Base-by-base conservation (phyloP, 2,888 invertebrate genomes). In the Folsomia candida region DNA sequence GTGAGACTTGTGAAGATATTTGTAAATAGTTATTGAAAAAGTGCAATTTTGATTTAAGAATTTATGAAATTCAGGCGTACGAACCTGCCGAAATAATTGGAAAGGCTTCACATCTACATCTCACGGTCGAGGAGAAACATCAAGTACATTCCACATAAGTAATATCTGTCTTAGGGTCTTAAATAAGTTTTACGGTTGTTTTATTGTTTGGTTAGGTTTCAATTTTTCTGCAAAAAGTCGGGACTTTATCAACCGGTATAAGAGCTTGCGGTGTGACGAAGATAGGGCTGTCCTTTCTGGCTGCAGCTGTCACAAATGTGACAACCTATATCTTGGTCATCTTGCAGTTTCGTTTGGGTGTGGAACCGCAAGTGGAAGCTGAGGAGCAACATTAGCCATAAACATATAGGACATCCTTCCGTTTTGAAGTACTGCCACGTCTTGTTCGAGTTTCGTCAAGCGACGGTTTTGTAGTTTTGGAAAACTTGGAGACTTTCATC, bases 231-330 rank as follows among this genome's bases (percentile, higher is more conserved):
- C 65, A 73, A 28, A 63, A 71, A 26, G 11, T 47, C 11, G 25
- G 57, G 20, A 64, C 68, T 2, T 51, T 67, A 6, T 62, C 51
- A 9, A 25, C 66, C 11, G 63, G 68, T 4, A 66, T 73, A 11
- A 67, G 68, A 20, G 69, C 70, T 14, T 73, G 70, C 27, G 71
- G 71, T 24, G 51, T 73, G 2, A 59, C 73, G n/a, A 71, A 66
- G 37, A 47, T 73, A 22, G 71, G 70, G 2, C 24, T 72, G 0
- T 28, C 59, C 2, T 75, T 75, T 51, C 51, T 72, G 1, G 66
- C 69, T 57, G 51, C 68, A 25, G 72, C 72, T 1, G 70, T 70
- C 1, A 75, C 75, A n/a, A 75, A 75, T 59, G 72, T 75, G 2
- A 70, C 72, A 1, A 75, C 72, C 0, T 75, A 75, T 47, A 68